These are phyloP conservation scores for Macrotus californicus DNA, from an alignment of 2,113 vertebrate species.

Conservation along the genomic window DNA sequence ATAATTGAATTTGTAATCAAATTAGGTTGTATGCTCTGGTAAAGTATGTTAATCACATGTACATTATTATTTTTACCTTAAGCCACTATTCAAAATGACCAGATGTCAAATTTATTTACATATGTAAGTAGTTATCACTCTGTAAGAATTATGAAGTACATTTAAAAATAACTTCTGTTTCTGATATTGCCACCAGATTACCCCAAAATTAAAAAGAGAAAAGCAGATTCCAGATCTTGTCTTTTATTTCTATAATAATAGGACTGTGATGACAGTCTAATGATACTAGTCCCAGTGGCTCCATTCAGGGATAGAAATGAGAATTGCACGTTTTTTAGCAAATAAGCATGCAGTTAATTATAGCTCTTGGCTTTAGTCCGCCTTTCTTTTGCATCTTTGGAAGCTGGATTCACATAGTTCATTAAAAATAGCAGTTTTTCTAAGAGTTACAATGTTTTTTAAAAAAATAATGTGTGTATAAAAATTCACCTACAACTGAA, in stretches of 20 bases:
- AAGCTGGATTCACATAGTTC: conserved; percentile 65
- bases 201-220: conserved; percentile 49
- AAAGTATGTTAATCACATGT: not conserved
- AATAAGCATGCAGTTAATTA: conserved; percentile 78
- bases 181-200: conserved; percentile 35
- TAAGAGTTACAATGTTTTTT: conserved; percentile 69
- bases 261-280: conserved; percentile 66
- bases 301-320: conserved; percentile 69
- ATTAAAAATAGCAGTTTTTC: conserved; percentile 67
- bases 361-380: conserved; percentile 70
- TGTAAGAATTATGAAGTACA: conserved; percentile 4
- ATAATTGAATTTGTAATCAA: not conserved
- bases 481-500: not conserved
- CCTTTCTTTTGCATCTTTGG: conserved; percentile 61
- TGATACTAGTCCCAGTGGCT: conserved; percentile 64
- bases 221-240: conserved; percentile 30
- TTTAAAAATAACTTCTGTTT: conserved; percentile 55
- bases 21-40: not conserved
- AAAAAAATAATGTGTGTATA: not conserved
- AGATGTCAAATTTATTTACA: conserved; percentile 36
- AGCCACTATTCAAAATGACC: not conserved
- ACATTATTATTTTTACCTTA: conserved; percentile 43
- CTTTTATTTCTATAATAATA: conserved; percentile 63
- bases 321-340: conserved; percentile 76
- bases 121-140: not conserved